Evolutionary conservation across 1,140 invertebrate species (phyloP), one percentile per base, ranked within the genome.

Genomic region (Trachymyrmex cornetzi): DNA sequence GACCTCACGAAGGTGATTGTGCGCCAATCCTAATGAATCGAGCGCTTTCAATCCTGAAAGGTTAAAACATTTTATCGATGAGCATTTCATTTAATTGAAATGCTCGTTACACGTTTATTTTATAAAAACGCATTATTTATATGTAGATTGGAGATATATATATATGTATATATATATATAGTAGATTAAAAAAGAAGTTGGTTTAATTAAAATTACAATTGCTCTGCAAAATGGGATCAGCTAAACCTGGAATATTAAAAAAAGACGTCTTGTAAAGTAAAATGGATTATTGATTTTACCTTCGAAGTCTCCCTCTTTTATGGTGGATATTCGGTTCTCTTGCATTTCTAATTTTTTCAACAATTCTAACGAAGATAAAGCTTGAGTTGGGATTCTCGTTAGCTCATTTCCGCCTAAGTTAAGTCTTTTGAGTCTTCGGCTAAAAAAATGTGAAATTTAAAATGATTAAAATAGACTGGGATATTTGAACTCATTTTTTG

Each of bases 391-490:
- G 53, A 99, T 96, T 55, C 95, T 95, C 27, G 96, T 96, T 88
- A 99, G 94, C 66, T 97, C 96, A 93, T 99, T 99, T 59, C 97
- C 98, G 69, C 98, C 98, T 84, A 99, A 95, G 95, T 99, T 99
- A 59, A 98, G 95, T 69, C 98, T 96, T 90, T 97, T 98, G 44
- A 99, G 94, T 94, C 98, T 98, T 85, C 95, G 91, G 64, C 98
- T 98, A 91, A 22, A 91, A 22, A 74, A 95, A 95, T 24, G 55
- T 12, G 55, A 63, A 14, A 53, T 61, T 84, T 27, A 74, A 61
- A 74, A 74, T 16, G 11, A 61, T 61, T 67, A 50, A 12, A 80
- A 34, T 71, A 81, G 4, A 5, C 2, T 44, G 12, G 11, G 30
- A 57, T 57, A 69, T 81, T 44, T 9, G 9, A 0, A 24, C 3